Conservation (phyloP, 1,140 invertebrate species). For the Drosophila cardini region DNA sequence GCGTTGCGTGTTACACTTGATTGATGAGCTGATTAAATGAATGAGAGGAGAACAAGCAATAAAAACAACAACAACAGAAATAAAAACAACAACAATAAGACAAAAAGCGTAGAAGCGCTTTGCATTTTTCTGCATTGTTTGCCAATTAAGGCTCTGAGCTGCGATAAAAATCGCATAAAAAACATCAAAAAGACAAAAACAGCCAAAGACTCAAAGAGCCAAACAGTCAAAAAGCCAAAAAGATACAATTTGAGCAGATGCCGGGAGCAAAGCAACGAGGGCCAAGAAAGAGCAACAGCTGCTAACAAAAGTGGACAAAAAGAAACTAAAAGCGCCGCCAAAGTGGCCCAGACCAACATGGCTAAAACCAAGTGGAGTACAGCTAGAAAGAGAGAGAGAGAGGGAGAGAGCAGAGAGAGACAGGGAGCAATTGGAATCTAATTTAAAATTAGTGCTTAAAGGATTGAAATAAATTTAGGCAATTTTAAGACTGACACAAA, state of each 20-base stretch:
- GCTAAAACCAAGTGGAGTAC: not conserved
- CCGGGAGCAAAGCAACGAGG: conserved; percentile 25
- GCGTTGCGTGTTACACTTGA: conserved; percentile 38
- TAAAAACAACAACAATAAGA: not conserved
- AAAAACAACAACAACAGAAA: not conserved
- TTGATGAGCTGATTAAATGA: conserved; percentile 61
- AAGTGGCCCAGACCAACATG: not conserved
- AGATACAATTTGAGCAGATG: conserved; percentile 59
- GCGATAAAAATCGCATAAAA: conserved; percentile 68
- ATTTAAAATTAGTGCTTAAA: conserved; percentile 83
- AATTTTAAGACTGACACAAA: conserved; percentile 57
- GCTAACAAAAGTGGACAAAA: conserved; percentile 27
- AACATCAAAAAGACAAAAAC: conserved; percentile 47
- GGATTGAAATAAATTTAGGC: conserved; percentile 81
- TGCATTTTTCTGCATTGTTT: conserved; percentile 64
- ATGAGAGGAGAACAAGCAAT: too few relatives aligned
- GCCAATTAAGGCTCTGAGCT: conserved; percentile 69
- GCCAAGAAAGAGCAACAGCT: conserved; percentile 62
- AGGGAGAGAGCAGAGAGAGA: not conserved
- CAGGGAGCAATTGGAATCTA: conserved; percentile 72
- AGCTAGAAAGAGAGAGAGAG: not conserved
- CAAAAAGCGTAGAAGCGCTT: conserved; percentile 44
- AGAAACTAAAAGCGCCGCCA: conserved; percentile 17
- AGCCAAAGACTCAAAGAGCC: too few relatives aligned
- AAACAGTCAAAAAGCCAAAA: conserved; percentile 1